Evolutionary conservation across 2,113 vertebrate species (phyloP).

Genomic region (Rissa tridactyla): DNA sequence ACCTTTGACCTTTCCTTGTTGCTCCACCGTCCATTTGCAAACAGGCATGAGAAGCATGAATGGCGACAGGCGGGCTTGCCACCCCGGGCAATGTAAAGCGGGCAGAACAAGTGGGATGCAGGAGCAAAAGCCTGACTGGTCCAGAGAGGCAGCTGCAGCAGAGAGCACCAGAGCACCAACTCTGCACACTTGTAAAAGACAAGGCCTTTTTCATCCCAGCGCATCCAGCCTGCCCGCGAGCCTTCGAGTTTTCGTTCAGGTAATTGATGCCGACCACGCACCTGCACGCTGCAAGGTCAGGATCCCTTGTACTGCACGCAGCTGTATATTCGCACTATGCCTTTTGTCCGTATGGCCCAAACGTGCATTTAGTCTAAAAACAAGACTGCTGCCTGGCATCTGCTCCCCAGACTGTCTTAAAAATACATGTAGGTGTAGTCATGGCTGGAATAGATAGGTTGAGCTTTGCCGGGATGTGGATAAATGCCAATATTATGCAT

Average conservation of each 20-base stretch:
- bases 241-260: neutral
- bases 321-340: neutral
- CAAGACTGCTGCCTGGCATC: neutral
- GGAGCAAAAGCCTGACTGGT: neutral
- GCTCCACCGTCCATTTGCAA: accelerated
- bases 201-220: neutral
- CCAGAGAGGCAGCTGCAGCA: neutral
- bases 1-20: neutral
- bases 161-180: neutral
- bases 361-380: neutral
- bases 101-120: neutral
- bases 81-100: accelerated
- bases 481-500: neutral
- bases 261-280: neutral
- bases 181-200: neutral
- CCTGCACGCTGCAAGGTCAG: neutral
- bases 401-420: neutral
- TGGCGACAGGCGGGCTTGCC: neutral
- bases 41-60: neutral
- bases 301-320: neutral
- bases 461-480: neutral
- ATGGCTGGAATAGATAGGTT: neutral
- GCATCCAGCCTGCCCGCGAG: accelerated
- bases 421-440: neutral
- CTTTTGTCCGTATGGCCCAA: neutral